Evolutionary conservation across 2,888 invertebrate species (phyloP), one percentile per base, ranked within the genome.

Genomic region (Netelia virgata): DNA sequence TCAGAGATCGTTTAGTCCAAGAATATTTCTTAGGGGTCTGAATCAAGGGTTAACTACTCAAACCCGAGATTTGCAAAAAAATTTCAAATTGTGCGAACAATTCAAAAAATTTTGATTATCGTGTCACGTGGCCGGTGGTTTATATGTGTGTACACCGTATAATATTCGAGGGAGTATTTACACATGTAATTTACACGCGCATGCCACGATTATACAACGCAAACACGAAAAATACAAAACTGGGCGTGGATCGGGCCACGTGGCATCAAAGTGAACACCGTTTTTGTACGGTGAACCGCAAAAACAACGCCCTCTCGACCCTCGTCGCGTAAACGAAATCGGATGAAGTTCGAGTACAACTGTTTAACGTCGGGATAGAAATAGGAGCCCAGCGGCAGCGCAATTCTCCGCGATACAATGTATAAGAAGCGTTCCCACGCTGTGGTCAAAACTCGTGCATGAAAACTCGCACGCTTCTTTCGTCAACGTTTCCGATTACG

Each of bases 121-220:
- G 28, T 28, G 28, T 28, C 28, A 28, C 28, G 28, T 28, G 28
- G 5, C 3, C 5, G 28, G 28, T 28, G 28, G 28, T 3, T 28
- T 28, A n/a, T 23, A 3, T 3, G 0, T 47, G 14, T 47, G 14
- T 10, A 47, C 14, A 47, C 14, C 68, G 55, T 82, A 76, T 70
- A 80, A 78, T 74, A 77, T 82, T 82, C 74, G 80, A 74, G 55
- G 28, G 47, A 68, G 61, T 80, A 66, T 83, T 47, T 47, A 47
- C 47, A 64, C 16, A 18, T 64, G 23, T 61, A 5, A 16, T 11
- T 63, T 36, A 64, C 36, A 41, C 8, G 10, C 47, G 72, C 59
- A 64, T n/a, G 82, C 88, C 85, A 87, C 88, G 91, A 91, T 91
- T 91, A 92, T 87, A 90, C 84, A 85, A 87, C 84, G 85, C 89